Conservation (phyloP, 2,888 invertebrate genomes). For the Idaea dimidiata region DNA sequence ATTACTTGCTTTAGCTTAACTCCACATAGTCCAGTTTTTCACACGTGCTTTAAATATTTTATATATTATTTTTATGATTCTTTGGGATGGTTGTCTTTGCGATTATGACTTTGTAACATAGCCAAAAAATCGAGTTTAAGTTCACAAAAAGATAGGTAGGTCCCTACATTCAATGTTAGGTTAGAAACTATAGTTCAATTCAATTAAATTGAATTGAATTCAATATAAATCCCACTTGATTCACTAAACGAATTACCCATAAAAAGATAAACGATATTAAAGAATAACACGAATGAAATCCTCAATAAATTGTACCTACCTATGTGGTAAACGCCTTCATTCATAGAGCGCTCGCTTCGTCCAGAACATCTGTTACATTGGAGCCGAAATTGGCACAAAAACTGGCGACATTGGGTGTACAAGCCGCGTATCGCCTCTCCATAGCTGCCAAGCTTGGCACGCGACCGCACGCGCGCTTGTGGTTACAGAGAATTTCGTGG, state of each 20-base stretch:
- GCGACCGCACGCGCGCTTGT: background rate
- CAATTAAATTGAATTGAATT: too few species aligned
- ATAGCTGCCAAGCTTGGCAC: background rate
- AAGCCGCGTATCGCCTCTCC: background rate
- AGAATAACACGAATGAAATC: background rate
- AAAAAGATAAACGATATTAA: background rate
- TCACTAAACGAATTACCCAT: too few species aligned
- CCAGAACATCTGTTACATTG: background rate
- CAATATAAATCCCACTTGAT: too few species aligned
- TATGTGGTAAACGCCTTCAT: background rate
- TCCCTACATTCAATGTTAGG: background rate
- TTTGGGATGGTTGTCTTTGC: too few species aligned
- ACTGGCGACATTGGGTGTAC: background rate
- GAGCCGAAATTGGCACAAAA: background rate
- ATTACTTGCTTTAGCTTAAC: too few species aligned
- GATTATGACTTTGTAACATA: too few species aligned
- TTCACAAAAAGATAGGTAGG: background rate
- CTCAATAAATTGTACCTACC: background rate
- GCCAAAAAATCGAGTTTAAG: too few species aligned
- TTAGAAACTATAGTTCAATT: too few species aligned
- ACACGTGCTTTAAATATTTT: too few species aligned
- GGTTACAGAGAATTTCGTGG: background rate
- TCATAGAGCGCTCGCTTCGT: background rate
- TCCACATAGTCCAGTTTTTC: too few species aligned
- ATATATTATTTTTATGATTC: too few species aligned